A percentile compares a stretch with the other conserved stretches of the same genome.
Conservation (phyloP, 2,888 invertebrate genomes). For the Eupithecia tripunctaria region DNA sequence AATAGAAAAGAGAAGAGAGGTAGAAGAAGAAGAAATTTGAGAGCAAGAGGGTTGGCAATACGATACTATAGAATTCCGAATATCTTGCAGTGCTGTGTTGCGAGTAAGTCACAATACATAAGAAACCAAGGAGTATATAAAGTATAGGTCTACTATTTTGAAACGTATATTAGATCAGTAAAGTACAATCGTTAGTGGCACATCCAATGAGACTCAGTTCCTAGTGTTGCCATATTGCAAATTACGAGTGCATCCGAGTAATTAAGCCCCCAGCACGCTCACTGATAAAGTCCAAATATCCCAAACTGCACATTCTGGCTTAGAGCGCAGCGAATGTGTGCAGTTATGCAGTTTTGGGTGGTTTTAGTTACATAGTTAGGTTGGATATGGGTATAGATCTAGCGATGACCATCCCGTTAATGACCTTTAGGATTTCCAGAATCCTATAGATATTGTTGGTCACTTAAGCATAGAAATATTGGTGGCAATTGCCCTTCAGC, state of each 20-base stretch:
- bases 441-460: too few relatives aligned
- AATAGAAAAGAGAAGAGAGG: too few relatives aligned
- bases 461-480: too few relatives aligned
- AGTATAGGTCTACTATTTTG: too few relatives aligned
- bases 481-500: too few relatives aligned
- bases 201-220: neutral
- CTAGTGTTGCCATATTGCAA: constrained; percentile 35
- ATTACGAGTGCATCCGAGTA: constrained; percentile 43
- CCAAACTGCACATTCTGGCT: constrained; percentile 8
- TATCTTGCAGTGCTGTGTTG: too few relatives aligned
- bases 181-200: neutral
- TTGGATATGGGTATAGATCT: neutral
- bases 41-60: too few relatives aligned
- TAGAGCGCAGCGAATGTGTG: constrained; percentile 15
- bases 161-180: neutral
- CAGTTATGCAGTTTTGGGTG: neutral
- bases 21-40: too few relatives aligned
- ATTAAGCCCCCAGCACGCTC: constrained; percentile 32
- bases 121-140: too few relatives aligned
- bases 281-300: constrained; percentile 30
- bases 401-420: neutral
- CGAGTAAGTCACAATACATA: too few relatives aligned
- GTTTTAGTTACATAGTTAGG: neutral
- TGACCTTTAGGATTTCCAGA: neutral
- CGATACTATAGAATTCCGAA: too few relatives aligned